Conservation (phyloP, 2,888 invertebrate genomes). For the Cataglyphis livida region DNA sequence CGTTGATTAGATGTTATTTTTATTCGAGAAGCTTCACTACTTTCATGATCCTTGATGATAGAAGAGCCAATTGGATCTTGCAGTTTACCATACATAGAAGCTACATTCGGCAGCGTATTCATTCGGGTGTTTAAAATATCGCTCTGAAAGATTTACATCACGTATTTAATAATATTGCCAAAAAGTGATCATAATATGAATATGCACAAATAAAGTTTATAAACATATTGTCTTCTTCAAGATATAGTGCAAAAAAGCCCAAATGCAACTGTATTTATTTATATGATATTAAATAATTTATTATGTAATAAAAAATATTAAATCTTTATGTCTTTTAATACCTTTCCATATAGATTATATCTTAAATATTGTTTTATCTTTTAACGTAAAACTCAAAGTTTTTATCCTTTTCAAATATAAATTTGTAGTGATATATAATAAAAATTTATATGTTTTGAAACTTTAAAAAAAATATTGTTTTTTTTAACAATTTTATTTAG, state of each 20-base stretch:
- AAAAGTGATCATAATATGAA: not conserved
- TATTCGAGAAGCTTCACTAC: slow-evolving; percentile 81
- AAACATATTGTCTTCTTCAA: slow-evolving; percentile 13
- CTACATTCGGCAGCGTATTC: slow-evolving; percentile 58
- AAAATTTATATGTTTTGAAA: not conserved
- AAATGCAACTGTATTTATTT: not conserved
- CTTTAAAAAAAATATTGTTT: slow-evolving; percentile 5
- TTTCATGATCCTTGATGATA: slow-evolving; percentile 80
- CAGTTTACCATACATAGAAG: slow-evolving; percentile 34
- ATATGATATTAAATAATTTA: not conserved
- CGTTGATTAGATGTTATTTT: slow-evolving; percentile 82
- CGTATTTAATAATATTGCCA: slow-evolving; percentile 6
- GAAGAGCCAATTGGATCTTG: slow-evolving; percentile 78
- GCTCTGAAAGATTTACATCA: slow-evolving; percentile 71
- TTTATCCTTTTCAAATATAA: not conserved
- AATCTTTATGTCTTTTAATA: slow-evolving; percentile 19
- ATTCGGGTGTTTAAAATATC: slow-evolving; percentile 74
- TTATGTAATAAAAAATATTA: not conserved
- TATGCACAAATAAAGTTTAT: not conserved
- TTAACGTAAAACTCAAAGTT: not conserved
- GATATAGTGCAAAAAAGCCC: not conserved
- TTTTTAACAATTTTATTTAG: slow-evolving; percentile 6
- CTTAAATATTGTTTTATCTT: not conserved
- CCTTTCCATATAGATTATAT: not conserved
- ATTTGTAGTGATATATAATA: not conserved